These are phyloP conservation scores for Yponomeuta sedellus DNA, from an alignment of 2,888 invertebrate genomes.

Conservation along the genomic window DNA sequence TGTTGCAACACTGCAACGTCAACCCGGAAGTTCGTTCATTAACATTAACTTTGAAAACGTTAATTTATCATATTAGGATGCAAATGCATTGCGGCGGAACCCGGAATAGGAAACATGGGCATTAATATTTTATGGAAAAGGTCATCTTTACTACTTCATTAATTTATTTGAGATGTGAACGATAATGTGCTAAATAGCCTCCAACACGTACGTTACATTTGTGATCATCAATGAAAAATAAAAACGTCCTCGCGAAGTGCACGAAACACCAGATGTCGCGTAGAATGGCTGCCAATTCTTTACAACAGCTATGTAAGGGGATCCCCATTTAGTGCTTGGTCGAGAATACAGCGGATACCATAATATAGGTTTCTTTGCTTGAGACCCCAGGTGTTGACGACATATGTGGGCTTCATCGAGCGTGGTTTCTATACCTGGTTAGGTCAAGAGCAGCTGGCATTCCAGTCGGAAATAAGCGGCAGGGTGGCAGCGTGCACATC, in stretches of 20 bases:
- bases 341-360: no score
- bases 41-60: neutral
- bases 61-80: neutral
- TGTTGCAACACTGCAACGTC: neutral
- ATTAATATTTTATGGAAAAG: neutral
- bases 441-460: constrained; percentile 76
- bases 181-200: neutral
- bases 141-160: neutral
- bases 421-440: constrained; percentile 50
- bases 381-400: no score
- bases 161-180: neutral
- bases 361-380: no score
- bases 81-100: neutral
- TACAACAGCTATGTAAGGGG: no score
- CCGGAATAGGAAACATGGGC: neutral
- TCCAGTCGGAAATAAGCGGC: constrained; percentile 69
- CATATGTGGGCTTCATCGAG: no score
- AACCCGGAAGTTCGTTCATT: neutral
- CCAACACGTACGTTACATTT: neutral
- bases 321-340: no score
- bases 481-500: constrained; percentile 69
- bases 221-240: no score
- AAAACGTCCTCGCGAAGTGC: no score
- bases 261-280: no score
- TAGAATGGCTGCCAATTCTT: no score